Conservation (phyloP, 2,888 invertebrate genomes). For the Charanyca ferruginea region DNA sequence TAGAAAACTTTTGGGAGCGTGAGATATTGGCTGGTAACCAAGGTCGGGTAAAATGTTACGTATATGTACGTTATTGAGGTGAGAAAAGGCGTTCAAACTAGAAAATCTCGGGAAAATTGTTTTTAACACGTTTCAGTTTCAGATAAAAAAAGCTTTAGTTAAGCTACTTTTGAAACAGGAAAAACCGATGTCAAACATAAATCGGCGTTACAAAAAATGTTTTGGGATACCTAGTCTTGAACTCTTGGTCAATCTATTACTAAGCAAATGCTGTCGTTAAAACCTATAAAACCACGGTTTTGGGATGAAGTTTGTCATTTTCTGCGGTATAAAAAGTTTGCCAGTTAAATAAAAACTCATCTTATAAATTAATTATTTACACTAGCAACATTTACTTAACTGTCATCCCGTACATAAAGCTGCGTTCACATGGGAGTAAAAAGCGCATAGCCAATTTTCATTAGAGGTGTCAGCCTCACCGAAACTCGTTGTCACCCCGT, state of each 20-base stretch:
- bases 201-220: no score
- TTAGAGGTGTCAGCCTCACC: constrained; percentile 56
- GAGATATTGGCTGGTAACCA: constrained; percentile 18
- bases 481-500: constrained; percentile 55
- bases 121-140: neutral
- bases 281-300: neutral
- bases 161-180: constrained; percentile 1
- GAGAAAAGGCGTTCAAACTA: neutral
- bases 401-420: constrained; percentile 26
- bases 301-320: neutral
- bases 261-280: neutral
- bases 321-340: neutral
- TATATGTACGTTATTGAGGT: constrained; percentile 2
- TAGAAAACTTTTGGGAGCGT: constrained; percentile 32
- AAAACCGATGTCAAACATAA: neutral
- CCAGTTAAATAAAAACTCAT: neutral
- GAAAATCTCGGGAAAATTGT: neutral
- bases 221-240: no score
- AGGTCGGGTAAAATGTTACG: neutral
- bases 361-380: constrained; percentile 6
- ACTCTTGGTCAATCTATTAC: no score
- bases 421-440: constrained; percentile 51
- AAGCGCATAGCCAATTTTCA: constrained; percentile 59
- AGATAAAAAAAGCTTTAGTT: neutral
- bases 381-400: constrained; percentile 35